Base-by-base conservation (phyloP, 2,113 vertebrate genomes). In the Spizaetus ornatus region DNA sequence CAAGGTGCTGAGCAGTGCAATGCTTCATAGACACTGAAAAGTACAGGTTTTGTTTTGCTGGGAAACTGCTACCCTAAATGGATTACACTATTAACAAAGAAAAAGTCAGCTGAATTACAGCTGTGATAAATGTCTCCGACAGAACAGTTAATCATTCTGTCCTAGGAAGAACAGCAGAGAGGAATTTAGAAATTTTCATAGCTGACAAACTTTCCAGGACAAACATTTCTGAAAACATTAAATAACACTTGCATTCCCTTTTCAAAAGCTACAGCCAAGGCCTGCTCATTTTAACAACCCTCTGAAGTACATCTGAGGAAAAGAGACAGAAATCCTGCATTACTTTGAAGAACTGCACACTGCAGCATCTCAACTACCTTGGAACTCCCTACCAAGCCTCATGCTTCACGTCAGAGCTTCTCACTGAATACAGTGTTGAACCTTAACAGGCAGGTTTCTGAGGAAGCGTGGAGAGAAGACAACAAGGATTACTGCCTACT, bases 381-480 rank as follows among this genome's bases (percentile, higher is more conserved):
- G 56, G 43, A 83, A 69, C 19, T 31, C 40, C 53, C 38, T 47
- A 79, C 7, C 5, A 34, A 56, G 27, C 21, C 27, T 53, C 45
- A 48, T 1, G 3, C 63, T 81, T 72, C 55, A 19, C 0, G 0
- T 58, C 38, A 50, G 20, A 78, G 20, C 42, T 77, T 66, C 50
- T 58, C 70, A 47, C 19, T 19, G 17, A 70, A 63, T 2, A 52
- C 7, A 42, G 16, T 5, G 4, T 0, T 32, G 27, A 19, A 63
- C 52, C 31, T 85, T 11, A 55, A 71, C 52, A 76, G 56, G 38
- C 12, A 89, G 47, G 27, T 79, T 74, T 82, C 83, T 73, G n/a
- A 56, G 18, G 61, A 58, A 85, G 34, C 61, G 65, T 0, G 0
- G 3, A 56, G 7, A 78, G 59, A 50, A 82, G 23, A 45, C 3